Evolutionary conservation across 2,888 invertebrate genomes (phyloP), one percentile per base, ranked within the genome.

Genomic region (Eilema depressum): DNA sequence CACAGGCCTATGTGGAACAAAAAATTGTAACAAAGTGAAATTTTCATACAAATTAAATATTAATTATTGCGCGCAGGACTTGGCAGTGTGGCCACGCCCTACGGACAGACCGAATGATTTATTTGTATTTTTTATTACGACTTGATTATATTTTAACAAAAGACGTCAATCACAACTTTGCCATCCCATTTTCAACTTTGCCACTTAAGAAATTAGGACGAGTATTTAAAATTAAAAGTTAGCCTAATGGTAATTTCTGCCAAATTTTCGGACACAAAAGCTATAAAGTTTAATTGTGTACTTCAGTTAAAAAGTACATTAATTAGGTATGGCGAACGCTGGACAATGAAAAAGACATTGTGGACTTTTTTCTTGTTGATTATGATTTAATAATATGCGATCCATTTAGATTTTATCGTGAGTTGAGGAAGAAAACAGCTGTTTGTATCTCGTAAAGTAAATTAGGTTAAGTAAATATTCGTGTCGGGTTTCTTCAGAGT

Each of bases 31-130:
- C 81, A 81, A 85, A 85, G 85, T 80, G 74, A 83, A 82, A 72
- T 82, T 76, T 82, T 82, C 78, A 84, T 85, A 82, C 81, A 83
- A 85, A 86, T 86, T 86, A 82, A 82, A 82, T 82, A 82, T 82
- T 82, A 82, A 83, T 85, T 85, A 86, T 85, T 84, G 78, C 78
- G 76, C 70, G 72, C 81, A 76, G 83, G 80, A 77, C 80, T 77
- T 79, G 83, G 78, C 78, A 76, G 70, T 56, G 78, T 71, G 75
- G 61, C 76, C 77, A 71, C 83, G 74, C 79, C 77, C 74, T 64
- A 56, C 70, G 78, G 78, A 84, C 83, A 83, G 84, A 85, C 76
- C 75, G 72, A 85, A 86, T 84, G 83, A 86, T 86, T 86, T 84
- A 86, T 85, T 86, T 78, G 78, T 79, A 78, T 83, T 79, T 82